These are phyloP conservation scores for Heptranchias perlo DNA, from an alignment of 2,113 vertebrate genomes.

Conservation along the genomic window DNA sequence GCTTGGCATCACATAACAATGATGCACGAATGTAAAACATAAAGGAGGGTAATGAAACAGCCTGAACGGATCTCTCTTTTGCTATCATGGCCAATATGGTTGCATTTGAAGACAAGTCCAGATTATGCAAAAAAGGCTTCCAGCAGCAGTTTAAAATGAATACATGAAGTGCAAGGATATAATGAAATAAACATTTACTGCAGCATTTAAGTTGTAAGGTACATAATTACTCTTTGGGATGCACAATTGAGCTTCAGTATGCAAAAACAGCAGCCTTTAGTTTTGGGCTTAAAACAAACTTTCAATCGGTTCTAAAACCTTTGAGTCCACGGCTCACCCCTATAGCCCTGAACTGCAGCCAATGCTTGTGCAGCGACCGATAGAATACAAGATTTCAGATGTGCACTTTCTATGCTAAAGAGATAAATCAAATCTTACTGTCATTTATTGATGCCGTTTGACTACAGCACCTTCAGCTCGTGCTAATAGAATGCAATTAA, in stretches of 20 bases:
- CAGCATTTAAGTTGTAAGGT: neutral
- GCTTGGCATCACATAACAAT: neutral
- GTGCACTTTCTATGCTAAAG: neutral
- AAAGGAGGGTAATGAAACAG: neutral
- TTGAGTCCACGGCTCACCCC: neutral
- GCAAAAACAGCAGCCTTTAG: neutral
- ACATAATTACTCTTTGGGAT: neutral
- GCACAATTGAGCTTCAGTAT: neutral
- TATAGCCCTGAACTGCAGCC: neutral
- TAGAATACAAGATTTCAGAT: neutral
- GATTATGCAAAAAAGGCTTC: neutral
- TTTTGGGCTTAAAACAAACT: neutral
- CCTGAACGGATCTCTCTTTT: neutral
- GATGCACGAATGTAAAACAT: neutral
- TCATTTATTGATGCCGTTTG: constrained; percentile 16
- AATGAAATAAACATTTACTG: neutral
- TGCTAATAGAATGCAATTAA: constrained; percentile 33
- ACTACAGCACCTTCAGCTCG: neutral
- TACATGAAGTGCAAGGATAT: neutral
- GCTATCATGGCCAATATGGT: neutral
- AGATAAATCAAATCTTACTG: neutral
- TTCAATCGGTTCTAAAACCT: neutral
- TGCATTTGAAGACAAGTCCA: neutral
- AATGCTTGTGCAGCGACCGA: neutral
- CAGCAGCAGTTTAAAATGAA: neutral